Evolutionary conservation across 2,113 vertebrate genomes (phyloP), one percentile per base, ranked within the genome.

Genomic region (Tylochromis polylepis): DNA sequence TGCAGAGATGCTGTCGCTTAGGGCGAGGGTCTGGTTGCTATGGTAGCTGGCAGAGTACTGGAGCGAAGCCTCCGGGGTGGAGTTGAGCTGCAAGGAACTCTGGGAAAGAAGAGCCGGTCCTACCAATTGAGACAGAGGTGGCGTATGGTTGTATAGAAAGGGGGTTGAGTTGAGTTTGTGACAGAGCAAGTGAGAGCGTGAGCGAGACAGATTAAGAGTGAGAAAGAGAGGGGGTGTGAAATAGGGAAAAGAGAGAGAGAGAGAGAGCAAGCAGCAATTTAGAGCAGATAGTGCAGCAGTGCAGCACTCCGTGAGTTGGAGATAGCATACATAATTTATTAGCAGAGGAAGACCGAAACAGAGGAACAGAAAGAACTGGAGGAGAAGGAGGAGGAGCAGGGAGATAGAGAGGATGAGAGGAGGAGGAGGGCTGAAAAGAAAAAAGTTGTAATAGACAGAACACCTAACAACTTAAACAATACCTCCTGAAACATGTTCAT

Each of bases 41-140:
- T 99, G 98, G 97, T 99, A 99, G 97, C 98, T 98, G 95, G 98
- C 97, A 27, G 98, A 98, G 97, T 98, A 99, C 97, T 99, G 98
- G 96, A 99, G 98, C 93, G 98, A 98, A 93, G 97, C 97, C 97
- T 99, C 98, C 81, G 98, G 97, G 96, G 98, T 99, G 96, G 98
- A 97, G 97, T 97, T 98, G 96, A 99, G 98, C 96, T 99, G 99
- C 96, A 99, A 98, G 75, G 98, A 95, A 95, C 98, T 99, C 98
- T 99, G 99, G 96, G 98, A 99, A 91, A 99, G 98, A 89, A 98
- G 97, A 95, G 97, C 97, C 88, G 98, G 98, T 95, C 98, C 99
- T 99, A 97, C 95, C 85, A 88, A 96, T 56, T 90, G 89, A 94
- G 89, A 94, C 78, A 83, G 88, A 60, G 90, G 83, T 79, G 56